Percentiles rank a stretch among this genome's conserved stretches.
These are phyloP conservation scores for Cenopis cana DNA, from an alignment of 2,888 invertebrate genomes.

Conservation along the genomic window DNA sequence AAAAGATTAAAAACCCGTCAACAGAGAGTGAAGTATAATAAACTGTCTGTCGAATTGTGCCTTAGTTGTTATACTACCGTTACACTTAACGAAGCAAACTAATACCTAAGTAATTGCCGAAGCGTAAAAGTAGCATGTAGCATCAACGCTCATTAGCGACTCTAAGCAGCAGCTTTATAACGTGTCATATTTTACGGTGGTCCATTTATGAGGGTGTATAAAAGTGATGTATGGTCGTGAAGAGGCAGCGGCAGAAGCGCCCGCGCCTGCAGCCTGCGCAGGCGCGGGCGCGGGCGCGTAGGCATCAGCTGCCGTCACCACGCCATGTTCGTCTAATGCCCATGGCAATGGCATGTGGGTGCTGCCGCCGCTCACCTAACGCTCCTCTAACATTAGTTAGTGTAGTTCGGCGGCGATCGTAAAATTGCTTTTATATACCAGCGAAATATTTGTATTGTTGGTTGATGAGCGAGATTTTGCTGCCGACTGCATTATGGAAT, in stretches of 20 bases:
- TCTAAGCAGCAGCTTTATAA: slow-evolving; percentile 8
- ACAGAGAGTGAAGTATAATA: no score
- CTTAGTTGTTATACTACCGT: neutral
- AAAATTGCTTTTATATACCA: neutral
- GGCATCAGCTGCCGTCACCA: slow-evolving; percentile 32
- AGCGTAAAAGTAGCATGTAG: no score
- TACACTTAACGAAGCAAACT: slow-evolving; percentile 7
- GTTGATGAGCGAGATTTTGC: neutral
- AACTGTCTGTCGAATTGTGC: neutral
- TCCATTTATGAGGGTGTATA: neutral
- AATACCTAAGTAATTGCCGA: neutral
- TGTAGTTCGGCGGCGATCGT: neutral
- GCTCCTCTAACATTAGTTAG: neutral
- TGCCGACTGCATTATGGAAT: no score
- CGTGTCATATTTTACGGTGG: slow-evolving; percentile 7
- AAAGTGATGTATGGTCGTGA: slow-evolving; percentile 9
- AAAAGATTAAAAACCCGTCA: neutral
- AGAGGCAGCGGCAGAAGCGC: slow-evolving; percentile 2
- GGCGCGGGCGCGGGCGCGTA: slow-evolving; percentile 16
- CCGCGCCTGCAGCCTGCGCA: neutral
- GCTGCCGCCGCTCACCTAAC: slow-evolving; percentile 7
- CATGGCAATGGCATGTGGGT: slow-evolving; percentile 18
- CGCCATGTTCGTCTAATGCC: slow-evolving; percentile 17
- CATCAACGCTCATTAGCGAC: slow-evolving; percentile 1
- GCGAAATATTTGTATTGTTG: neutral